A percentile compares a stretch with the other conserved stretches of the same genome.
Evolutionary conservation across 2,888 invertebrate genomes (phyloP).

Genomic region (Bellardia bayeri): DNA sequence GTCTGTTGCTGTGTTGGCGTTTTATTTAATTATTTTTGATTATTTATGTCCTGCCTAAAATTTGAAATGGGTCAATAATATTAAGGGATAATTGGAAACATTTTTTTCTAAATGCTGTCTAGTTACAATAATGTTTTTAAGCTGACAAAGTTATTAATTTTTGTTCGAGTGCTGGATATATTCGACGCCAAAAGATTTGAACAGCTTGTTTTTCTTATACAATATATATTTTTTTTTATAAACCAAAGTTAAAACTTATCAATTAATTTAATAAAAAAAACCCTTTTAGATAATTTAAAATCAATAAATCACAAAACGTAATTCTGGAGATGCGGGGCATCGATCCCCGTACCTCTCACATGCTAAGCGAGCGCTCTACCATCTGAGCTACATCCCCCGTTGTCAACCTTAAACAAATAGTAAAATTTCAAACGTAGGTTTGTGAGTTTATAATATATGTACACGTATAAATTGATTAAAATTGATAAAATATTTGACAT

Average conservation of each 20-base stretch:
- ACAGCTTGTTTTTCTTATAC: too few relatives aligned
- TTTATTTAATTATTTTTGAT: slow-evolving; percentile 67
- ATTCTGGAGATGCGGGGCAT: slow-evolving; percentile 83
- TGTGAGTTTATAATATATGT: neutral
- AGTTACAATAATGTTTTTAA: slow-evolving; percentile 6
- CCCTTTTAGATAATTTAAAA: slow-evolving; percentile 56
- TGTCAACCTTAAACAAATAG: neutral
- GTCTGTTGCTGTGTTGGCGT: neutral
- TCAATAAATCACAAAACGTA: slow-evolving; percentile 52
- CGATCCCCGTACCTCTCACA: slow-evolving; percentile 83
- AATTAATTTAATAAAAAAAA: slow-evolving; percentile 56
- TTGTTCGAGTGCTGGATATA: neutral
- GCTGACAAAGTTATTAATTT: slow-evolving; percentile 7
- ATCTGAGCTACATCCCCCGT: slow-evolving; percentile 84
- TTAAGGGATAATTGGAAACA: slow-evolving; percentile 48
- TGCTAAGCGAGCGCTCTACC: slow-evolving; percentile 84
- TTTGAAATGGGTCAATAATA: slow-evolving; percentile 69
- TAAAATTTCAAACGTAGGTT: neutral
- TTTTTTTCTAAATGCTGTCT: neutral
- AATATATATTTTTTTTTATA: too few relatives aligned
- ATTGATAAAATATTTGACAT: too few relatives aligned
- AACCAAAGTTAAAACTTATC: slow-evolving; percentile 51
- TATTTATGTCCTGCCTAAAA: slow-evolving; percentile 42
- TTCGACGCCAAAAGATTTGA: slow-evolving; percentile 16
- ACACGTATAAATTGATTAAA: neutral